Conservation (phyloP, 2,113 vertebrate species). For the Peromyscus maniculatus region DNA sequence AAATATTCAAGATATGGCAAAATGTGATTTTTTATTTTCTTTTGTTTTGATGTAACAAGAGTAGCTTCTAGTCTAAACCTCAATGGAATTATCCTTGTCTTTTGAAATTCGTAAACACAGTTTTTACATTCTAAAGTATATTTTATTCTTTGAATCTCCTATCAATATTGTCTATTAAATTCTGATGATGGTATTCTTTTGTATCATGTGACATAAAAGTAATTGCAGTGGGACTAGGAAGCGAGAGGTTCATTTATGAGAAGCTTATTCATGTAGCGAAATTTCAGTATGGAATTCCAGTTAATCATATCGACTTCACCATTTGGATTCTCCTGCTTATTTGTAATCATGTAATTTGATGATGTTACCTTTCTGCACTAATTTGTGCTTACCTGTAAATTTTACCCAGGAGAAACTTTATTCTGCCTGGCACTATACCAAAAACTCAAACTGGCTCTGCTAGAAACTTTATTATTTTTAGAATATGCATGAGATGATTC, state of each 20-base stretch:
- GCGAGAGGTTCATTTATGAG: background rate
- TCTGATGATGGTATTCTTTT: background rate
- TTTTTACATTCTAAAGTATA: background rate
- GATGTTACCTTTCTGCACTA: background rate
- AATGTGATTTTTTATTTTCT: background rate
- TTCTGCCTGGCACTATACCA: background rate
- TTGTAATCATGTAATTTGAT: background rate
- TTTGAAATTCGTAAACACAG: background rate
- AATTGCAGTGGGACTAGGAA: too few relatives aligned
- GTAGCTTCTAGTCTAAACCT: background rate
- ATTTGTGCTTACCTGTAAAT: background rate
- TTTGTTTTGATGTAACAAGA: background rate
- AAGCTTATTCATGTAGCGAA: background rate
- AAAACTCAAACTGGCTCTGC: background rate
- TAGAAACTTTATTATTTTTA: background rate
- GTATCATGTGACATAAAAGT: too few relatives aligned
- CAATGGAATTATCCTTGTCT: background rate
- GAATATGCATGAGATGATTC: background rate
- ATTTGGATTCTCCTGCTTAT: background rate
- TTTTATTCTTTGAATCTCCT: background rate
- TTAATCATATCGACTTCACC: background rate
- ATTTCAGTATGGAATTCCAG: background rate
- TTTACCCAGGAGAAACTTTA: background rate
- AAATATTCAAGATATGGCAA: background rate
- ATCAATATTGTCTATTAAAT: too few relatives aligned